Evolutionary conservation across 2,888 invertebrate genomes (phyloP).

Genomic region (Ichneumoninae sp.): DNA sequence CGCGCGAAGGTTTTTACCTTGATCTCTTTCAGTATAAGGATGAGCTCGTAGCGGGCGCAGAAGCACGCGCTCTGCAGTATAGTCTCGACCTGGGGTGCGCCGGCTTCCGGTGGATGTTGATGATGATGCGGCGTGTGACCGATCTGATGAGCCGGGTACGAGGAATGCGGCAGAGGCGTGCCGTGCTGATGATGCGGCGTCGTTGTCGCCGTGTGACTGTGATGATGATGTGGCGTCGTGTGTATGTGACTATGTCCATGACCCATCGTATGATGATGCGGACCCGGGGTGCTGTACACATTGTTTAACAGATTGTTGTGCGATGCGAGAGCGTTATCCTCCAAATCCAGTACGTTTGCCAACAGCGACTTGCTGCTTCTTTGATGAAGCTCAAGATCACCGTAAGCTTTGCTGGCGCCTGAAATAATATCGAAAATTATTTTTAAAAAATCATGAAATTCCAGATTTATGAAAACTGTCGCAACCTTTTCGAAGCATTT

Average conservation of each 20-base stretch:
- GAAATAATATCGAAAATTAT: neutral
- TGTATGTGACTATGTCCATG: conserved; percentile 83
- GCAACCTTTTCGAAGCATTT: neutral
- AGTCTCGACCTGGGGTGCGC: conserved; percentile 90
- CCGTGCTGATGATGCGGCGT: conserved; percentile 83
- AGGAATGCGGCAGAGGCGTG: conserved; percentile 80
- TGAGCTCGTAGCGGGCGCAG: conserved; percentile 96
- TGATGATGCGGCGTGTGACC: conserved; percentile 83
- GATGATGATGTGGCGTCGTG: conserved; percentile 83
- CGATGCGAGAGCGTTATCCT: conserved; percentile 90
- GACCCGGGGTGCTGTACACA: conserved; percentile 83
- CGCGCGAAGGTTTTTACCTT: conserved; percentile 75
- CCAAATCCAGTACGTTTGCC: conserved; percentile 98
- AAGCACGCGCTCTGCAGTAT: conserved; percentile 93
- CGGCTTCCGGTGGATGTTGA: conserved; percentile 86
- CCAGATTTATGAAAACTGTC: neutral
- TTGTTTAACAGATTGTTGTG: conserved; percentile 83
- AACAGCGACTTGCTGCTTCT: conserved; percentile 97
- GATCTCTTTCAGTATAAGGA: conserved; percentile 97
- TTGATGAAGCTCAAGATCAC: conserved; percentile 95
- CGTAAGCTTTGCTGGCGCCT: conserved; percentile 90
- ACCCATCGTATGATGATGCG: conserved; percentile 82
- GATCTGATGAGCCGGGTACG: conserved; percentile 79
- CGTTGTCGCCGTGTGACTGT: conserved; percentile 73
- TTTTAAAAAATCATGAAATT: neutral